These are phyloP conservation scores for Laothoe populi DNA, from an alignment of 2,888 invertebrate genomes.

Conservation along the genomic window DNA sequence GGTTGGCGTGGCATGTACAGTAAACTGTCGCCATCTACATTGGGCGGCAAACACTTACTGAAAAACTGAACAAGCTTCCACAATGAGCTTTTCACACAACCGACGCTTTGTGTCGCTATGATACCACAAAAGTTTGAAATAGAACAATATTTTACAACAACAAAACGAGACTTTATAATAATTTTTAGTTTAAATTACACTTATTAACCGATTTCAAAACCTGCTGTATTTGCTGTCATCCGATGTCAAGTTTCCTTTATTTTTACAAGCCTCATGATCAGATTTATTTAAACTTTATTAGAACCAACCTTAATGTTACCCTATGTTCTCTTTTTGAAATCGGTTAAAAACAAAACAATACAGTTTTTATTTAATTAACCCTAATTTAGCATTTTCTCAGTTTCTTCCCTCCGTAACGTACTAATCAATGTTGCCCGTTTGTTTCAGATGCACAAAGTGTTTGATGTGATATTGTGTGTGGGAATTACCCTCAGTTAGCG, in stretches of 20 bases:
- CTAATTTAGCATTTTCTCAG: conserved; percentile 30
- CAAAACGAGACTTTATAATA: too few species aligned
- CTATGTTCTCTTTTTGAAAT: too few species aligned
- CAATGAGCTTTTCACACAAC: neutral
- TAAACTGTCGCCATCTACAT: conserved; percentile 18
- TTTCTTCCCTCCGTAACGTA: neutral
- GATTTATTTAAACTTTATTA: too few species aligned
- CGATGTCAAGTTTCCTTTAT: too few species aligned
- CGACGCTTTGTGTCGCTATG: conserved; percentile 8
- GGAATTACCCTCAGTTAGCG: conserved; percentile 75
- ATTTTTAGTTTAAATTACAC: too few species aligned
- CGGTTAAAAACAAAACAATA: too few species aligned
- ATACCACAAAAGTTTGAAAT: too few species aligned
- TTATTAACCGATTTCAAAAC: too few species aligned
- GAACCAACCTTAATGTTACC: too few species aligned
- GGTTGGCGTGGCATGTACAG: neutral
- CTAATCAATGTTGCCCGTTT: conserved; percentile 43
- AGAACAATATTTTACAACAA: neutral
- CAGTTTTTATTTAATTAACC: neutral
- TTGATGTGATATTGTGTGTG: conserved; percentile 82
- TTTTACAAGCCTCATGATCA: too few species aligned
- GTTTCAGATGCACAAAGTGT: conserved; percentile 83
- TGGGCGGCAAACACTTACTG: neutral
- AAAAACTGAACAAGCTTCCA: conserved; percentile 5
- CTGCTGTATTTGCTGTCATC: too few species aligned